These are phyloP conservation scores for Parus major DNA, from an alignment of 2,113 vertebrate species.

Conservation along the genomic window DNA sequence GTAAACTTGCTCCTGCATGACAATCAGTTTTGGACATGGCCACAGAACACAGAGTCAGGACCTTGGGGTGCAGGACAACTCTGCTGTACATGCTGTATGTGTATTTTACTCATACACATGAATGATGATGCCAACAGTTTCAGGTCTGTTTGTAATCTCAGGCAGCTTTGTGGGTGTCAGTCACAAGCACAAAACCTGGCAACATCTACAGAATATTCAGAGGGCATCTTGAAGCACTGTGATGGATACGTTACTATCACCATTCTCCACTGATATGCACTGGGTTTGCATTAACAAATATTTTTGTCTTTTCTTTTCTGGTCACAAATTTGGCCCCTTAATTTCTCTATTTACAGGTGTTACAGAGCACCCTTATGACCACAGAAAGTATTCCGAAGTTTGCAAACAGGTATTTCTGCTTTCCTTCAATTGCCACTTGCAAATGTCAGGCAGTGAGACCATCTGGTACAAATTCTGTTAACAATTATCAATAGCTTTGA, in stretches of 20 bases:
- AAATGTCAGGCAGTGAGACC: neutral
- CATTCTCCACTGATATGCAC: neutral
- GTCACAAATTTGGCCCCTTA: neutral
- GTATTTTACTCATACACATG: neutral
- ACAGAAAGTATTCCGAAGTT: neutral
- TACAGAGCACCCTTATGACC: neutral
- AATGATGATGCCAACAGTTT: neutral
- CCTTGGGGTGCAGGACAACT: neutral
- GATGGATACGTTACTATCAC: neutral
- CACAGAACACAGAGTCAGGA: neutral
- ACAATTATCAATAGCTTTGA: neutral
- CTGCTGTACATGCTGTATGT: neutral
- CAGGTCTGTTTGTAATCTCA: neutral
- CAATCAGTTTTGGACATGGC: neutral
- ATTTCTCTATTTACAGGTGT: neutral
- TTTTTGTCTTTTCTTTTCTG: neutral
- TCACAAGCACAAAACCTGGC: neutral
- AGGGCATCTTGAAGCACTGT: fast-evolving
- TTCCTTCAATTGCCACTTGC: neutral
- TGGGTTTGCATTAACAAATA: neutral
- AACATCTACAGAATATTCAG: neutral
- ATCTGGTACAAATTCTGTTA: neutral
- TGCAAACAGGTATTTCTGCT: neutral
- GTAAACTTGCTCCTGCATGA: neutral
- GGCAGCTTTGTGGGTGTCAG: neutral